Evolutionary conservation across 2,888 invertebrate species (phyloP), one percentile per base, ranked within the genome.

Genomic region (Chironomus riparius): DNA sequence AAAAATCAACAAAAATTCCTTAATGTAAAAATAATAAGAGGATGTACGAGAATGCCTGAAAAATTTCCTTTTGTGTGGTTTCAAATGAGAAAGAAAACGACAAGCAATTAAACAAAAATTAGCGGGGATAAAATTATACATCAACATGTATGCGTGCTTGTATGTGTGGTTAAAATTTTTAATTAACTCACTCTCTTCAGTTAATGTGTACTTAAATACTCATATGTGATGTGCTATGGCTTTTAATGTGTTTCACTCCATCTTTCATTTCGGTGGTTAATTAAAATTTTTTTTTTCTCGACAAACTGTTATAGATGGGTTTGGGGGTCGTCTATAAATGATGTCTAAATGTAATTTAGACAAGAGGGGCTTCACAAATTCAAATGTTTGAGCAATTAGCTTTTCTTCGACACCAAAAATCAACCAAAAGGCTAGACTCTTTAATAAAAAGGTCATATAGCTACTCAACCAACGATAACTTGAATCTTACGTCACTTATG

Each of bases 61-160:
- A 56, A 56, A 7, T 1, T 38, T 38, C 38, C 38, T 38, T 56
- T 56, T 18, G n/a, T 56, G 56, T 18, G 56, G 56, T 56, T 38
- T 38, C 4, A 56, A 7, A 56, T 56, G 56, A 18, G 38, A 38
- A 38, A 38, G 38, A 38, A 38, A 38, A 38, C 24, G 47, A 72
- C 15, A 62, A 72, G 24, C 61, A 56, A 72, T 72, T 72, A 72
- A 72, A 72, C 72, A 28, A 72, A 72, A 72, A 72, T 72, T 72
- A 72, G 72, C 47, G 72, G 72, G 47, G n/a, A 22, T 56, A 50
- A 72, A 72, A 72, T 72, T 72, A 72, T 62, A 47, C 72, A 72
- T 18, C 62, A 56, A 72, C 61, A 56, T 15, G 18, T 18, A 56
- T 18, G 18, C 56, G 18, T 56, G 56, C 56, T 18, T 56, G 47